A percentile compares a stretch with the other conserved stretches of the same genome.
phyloP scores from a whole-genome alignment of 2,888 invertebrate species.

The Tetragonisca angustula region DNA sequence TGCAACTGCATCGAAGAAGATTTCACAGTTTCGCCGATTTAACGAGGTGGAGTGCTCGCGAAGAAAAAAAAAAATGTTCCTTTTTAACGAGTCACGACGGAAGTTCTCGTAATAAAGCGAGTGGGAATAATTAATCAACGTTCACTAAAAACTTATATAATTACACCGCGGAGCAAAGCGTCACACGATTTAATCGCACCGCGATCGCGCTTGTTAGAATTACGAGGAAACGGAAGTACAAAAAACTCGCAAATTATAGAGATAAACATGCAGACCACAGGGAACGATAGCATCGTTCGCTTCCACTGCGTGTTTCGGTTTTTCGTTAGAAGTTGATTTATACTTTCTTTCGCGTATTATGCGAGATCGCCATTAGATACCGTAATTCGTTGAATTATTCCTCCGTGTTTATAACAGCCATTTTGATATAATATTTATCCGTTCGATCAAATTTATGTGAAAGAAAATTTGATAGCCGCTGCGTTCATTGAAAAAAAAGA shows the following conservation, averaged over 20 bases:
- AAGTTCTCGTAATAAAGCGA: not conserved
- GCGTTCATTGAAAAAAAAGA: not conserved
- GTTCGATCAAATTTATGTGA: not conserved
- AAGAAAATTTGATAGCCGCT: not conserved
- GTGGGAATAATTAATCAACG: slow-evolving; percentile 36
- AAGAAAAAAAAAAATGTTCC: not conserved
- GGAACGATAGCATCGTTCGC: slow-evolving; percentile 7
- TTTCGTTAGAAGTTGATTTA: not conserved
- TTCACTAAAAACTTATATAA: slow-evolving; percentile 39
- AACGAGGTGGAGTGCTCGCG: not conserved
- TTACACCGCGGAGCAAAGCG: slow-evolving; percentile 36
- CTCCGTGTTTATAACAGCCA: not conserved
- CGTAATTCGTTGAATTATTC: slow-evolving; percentile 5
- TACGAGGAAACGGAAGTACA: slow-evolving; percentile 48
- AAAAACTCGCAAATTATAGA: slow-evolving; percentile 38
- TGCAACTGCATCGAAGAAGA: not conserved
- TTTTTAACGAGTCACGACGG: not conserved
- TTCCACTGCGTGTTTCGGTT: not conserved
- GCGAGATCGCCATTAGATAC: slow-evolving; percentile 8
- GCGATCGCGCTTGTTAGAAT: slow-evolving; percentile 36
- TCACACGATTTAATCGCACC: slow-evolving; percentile 44
- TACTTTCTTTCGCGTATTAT: not conserved
- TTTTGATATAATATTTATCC: not conserved
- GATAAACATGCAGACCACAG: slow-evolving; percentile 10
- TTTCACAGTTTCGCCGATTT: not conserved